These are phyloP conservation scores for Parapsyche elsis DNA, from an alignment of 1,140 invertebrate genomes.

Conservation along the genomic window DNA sequence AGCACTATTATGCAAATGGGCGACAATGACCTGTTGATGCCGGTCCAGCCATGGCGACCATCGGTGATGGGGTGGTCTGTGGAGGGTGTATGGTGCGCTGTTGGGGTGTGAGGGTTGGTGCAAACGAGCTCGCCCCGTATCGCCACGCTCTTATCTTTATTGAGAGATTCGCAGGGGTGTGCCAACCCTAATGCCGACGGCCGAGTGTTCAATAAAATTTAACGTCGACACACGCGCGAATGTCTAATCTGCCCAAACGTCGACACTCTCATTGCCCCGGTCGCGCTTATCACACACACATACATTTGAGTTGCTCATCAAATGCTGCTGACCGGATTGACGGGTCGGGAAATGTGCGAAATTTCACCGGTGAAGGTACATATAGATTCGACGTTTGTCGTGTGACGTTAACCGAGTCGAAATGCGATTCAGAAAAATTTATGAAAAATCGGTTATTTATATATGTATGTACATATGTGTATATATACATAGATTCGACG, in stretches of 20 bases:
- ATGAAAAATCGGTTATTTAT: too few relatives aligned
- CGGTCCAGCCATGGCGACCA: constrained; percentile 1
- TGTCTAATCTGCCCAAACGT: neutral
- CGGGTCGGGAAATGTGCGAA: too few relatives aligned
- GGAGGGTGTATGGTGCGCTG: too few relatives aligned
- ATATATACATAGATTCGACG: too few relatives aligned
- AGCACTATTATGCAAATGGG: constrained; percentile 47
- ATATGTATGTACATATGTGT: too few relatives aligned
- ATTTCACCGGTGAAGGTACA: too few relatives aligned
- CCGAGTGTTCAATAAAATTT: constrained; percentile 17
- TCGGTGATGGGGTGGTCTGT: neutral
- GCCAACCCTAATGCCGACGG: neutral
- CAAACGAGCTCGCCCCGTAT: neutral
- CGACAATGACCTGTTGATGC: constrained; percentile 46
- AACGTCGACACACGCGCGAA: neutral
- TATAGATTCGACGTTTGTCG: too few relatives aligned
- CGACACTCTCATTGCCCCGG: neutral
- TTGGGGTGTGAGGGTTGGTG: too few relatives aligned
- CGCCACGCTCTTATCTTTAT: constrained; percentile 33
- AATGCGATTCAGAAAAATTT: too few relatives aligned
- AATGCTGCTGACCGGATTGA: too few relatives aligned
- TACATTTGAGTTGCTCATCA: too few relatives aligned
- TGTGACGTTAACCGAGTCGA: too few relatives aligned
- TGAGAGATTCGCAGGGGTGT: constrained; percentile 23
- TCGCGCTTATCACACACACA: neutral